Percentiles rank a stretch among this genome's conserved stretches.
Conservation (phyloP, 2,113 vertebrate species). For the Phyllostomus discolor region DNA sequence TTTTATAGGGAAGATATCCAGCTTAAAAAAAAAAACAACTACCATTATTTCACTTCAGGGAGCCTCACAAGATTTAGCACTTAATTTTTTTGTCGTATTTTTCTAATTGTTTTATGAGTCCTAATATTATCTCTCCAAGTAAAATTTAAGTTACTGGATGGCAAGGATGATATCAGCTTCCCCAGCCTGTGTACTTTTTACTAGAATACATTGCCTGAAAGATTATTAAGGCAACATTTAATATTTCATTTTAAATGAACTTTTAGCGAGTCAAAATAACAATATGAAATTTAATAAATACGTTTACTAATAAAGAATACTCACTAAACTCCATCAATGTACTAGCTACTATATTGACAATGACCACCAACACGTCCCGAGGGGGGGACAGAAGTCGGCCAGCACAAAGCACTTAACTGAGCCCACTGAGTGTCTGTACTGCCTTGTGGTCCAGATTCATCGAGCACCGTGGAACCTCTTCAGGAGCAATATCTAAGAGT, state of each 20-base stretch:
- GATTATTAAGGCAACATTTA: not conserved
- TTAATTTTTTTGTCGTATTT: not conserved
- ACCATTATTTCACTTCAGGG: not conserved
- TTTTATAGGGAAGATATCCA: not conserved
- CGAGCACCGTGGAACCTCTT: not conserved
- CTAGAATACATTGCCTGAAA: not conserved
- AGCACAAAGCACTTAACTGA: not conserved
- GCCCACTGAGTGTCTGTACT: not conserved
- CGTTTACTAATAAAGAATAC: not conserved
- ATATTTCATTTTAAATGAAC: not conserved
- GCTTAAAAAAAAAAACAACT: not conserved
- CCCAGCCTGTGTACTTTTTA: not conserved
- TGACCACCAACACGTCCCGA: not conserved
- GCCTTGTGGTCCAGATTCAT: not conserved
- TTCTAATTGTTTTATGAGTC: not conserved
- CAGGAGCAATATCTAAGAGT: not conserved
- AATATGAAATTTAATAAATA: not conserved
- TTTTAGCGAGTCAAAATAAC: constrained; percentile 6
- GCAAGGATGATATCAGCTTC: not conserved
- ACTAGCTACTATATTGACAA: not conserved
- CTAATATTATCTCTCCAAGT: not conserved
- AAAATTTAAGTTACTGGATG: not conserved
- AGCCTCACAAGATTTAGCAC: not conserved
- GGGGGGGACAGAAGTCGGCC: not conserved
- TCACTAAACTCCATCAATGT: not conserved